Conservation (phyloP, 2,113 vertebrate species). For the Sciurus niger region DNA sequence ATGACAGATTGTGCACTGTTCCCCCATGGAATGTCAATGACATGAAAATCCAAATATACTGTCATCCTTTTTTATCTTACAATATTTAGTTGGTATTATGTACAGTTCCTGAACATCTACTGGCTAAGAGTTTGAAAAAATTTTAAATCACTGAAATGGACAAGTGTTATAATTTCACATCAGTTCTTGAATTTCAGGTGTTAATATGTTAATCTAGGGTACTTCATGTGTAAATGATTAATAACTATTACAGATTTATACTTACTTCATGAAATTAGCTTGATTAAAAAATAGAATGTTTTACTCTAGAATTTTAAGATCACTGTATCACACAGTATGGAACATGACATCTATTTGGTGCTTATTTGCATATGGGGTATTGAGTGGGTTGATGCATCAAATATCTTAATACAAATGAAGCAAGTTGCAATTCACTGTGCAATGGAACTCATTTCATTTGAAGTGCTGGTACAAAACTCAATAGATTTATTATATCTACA, state of each 20-base stretch:
- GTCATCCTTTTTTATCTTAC: constrained; percentile 45
- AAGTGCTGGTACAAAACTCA: neutral
- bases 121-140: constrained; percentile 48
- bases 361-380: neutral
- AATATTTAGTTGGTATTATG: constrained; percentile 59
- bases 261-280: constrained; percentile 22
- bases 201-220: neutral
- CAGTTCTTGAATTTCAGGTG: constrained; percentile 23
- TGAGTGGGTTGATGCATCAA: neutral
- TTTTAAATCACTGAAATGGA: neutral
- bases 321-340: neutral
- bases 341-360: neutral
- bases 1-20: constrained; percentile 51
- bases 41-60: constrained; percentile 65
- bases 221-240: neutral
- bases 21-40: constrained; percentile 58
- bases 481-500: neutral
- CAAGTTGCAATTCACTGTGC: neutral
- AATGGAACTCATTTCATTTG: neutral
- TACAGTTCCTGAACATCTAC: constrained; percentile 41
- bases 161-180: neutral
- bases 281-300: constrained; percentile 20
- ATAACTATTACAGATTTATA: neutral
- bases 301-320: neutral
- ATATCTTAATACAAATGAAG: neutral